Percentiles rank a stretch among this genome's conserved stretches.
Conservation (phyloP, 2,797 vertebrate species). For the Scomberomorus guttatus region DNA sequence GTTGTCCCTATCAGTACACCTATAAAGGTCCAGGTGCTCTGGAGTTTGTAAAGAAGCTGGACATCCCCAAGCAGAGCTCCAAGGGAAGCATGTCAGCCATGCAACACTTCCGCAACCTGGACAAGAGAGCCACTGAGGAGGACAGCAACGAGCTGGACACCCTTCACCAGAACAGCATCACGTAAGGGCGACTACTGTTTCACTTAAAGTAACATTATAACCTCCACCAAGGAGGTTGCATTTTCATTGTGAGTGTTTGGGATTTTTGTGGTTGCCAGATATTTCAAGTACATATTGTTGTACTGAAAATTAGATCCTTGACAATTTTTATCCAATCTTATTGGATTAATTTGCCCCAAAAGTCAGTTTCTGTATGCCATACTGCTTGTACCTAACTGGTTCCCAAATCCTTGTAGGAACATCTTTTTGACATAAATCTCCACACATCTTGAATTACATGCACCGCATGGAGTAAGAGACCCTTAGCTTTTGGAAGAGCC, state of each 20-base stretch:
- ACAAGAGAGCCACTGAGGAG: slow-evolving; percentile 85
- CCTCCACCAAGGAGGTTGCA: background rate
- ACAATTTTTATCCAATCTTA: no score
- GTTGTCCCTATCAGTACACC: slow-evolving; percentile 85
- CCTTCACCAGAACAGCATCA: slow-evolving; percentile 89
- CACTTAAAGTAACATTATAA: background rate
- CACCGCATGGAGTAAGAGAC: no score
- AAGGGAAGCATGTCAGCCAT: slow-evolving; percentile 84
- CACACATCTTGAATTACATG: no score
- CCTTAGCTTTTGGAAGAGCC: no score
- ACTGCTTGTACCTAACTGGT: no score
- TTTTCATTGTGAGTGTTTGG: no score
- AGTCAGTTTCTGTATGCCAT: no score
- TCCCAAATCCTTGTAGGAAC: no score
- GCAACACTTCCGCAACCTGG: slow-evolving; percentile 88
- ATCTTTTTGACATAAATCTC: no score
- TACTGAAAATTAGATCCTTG: no score
- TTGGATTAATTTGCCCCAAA: no score
- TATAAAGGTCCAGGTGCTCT: slow-evolving; percentile 80
- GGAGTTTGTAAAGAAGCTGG: slow-evolving; percentile 84
- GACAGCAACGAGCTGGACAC: slow-evolving; percentile 74
- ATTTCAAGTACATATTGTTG: background rate
- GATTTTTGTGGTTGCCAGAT: no score
- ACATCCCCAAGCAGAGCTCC: slow-evolving; percentile 83
- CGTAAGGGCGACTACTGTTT: slow-evolving; percentile 62